Evolutionary conservation across 2,797 vertebrate species (phyloP), one percentile per base, ranked within the genome.

Genomic region (Tachyglossus aculeatus): DNA sequence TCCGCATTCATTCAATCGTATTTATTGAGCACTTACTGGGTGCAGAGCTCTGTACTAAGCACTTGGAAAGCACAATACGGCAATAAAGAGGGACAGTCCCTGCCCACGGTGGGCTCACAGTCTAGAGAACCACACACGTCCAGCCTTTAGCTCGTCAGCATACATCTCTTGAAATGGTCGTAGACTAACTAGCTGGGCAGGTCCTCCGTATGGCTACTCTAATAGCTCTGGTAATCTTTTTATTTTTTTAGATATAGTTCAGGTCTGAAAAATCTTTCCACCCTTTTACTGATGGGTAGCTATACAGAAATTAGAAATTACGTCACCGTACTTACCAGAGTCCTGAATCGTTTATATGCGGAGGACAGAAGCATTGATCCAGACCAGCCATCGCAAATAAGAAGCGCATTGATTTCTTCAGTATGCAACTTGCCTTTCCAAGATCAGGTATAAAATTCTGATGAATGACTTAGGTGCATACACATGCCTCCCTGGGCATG

Each of bases 261-360:
- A 27, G 86, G 88, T 71, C 36, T 95, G 58, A 89, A 73, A 82
- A 94, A 89, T 67, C 84, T 96, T 58, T 93, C 94, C 0, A 75
- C 77, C 45, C 79, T 96, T 41, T 63, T 90, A 73, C 82, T 63
- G 47, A 86, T 90, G 34, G 91, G 93, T 18, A 94, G 91, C 81
- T 62, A 52, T 4, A 25, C 25, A 7, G 94, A 95, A 77, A 81
- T 90, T 27, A 82, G 86, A 55, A 95, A 93, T 84, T 93, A 93
- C 27, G 16, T 95, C 41, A 69, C 78, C 22, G 71, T 95, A 61
- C 68, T 94, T 53, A 82, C 88, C 22, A 15, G 34, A 14, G 77
- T 92, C 34, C 82, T 96, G 59, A 93, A 92, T 75, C 90, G 90
- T 61, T 84, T 95, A 81, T 88, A 88, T 66, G 51, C 53, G 65